Percentiles rank a stretch among this genome's conserved stretches.
Evolutionary conservation across 2,797 vertebrate genomes (phyloP).

Genomic region (Pseudocheirus occidentalis): DNA sequence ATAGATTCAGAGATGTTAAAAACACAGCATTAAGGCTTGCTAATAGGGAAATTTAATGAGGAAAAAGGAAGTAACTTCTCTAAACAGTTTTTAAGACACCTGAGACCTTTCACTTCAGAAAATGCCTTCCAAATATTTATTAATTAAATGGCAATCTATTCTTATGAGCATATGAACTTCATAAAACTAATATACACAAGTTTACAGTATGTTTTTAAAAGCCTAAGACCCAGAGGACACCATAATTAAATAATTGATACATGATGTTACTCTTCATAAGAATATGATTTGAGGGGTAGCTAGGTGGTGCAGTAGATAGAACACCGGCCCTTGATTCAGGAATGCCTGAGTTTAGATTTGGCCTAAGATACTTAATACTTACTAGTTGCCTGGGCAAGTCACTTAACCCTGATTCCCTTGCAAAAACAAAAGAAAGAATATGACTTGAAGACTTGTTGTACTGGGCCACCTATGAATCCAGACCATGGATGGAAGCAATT

Average conservation of each 20-base stretch:
- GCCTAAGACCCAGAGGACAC: too few relatives aligned
- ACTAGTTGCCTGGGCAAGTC: too few relatives aligned
- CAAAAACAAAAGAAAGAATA: too few relatives aligned
- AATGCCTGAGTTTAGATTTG: too few relatives aligned
- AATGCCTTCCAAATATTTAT: not conserved
- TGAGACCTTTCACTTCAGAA: too few relatives aligned
- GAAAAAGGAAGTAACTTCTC: slow-evolving; percentile 21
- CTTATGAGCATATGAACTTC: not conserved
- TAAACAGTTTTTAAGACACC: not conserved
- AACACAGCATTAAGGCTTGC: slow-evolving; percentile 17
- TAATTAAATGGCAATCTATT: not conserved
- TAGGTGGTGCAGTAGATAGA: too few relatives aligned
- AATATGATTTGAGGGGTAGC: not conserved
- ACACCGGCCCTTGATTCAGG: too few relatives aligned
- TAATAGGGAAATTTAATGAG: slow-evolving; percentile 40
- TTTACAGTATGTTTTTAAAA: too few relatives aligned
- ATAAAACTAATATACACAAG: not conserved
- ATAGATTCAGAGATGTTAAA: slow-evolving; percentile 26
- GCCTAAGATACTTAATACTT: too few relatives aligned
- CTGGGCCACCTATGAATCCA: not conserved
- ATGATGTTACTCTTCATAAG: too few relatives aligned
- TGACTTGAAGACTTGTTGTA: not conserved
- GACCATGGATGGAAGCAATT: not conserved
- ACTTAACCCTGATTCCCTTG: too few relatives aligned
- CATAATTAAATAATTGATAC: too few relatives aligned